phyloP scores from a whole-genome alignment of 1,140 invertebrate genomes.

The Bursaphelenchus mucronatus region DNA sequence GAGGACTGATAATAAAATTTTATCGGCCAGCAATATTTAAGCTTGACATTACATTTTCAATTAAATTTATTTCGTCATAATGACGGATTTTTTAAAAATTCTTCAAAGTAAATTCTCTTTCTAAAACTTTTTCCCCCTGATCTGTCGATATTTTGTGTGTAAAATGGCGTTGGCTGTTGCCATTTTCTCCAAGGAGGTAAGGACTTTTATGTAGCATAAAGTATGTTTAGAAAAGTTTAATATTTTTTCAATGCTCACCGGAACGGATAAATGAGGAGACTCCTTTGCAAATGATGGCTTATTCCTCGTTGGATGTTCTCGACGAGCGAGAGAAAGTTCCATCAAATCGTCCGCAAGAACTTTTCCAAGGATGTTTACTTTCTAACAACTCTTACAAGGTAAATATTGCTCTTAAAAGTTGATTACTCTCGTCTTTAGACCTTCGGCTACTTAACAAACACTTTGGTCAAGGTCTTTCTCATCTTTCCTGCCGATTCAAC shows the following conservation, averaged over 20 bases:
- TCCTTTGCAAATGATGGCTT: slow-evolving; percentile 17
- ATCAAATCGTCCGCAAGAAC: slow-evolving; percentile 14
- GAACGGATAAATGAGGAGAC: background rate
- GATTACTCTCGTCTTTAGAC: slow-evolving; percentile 44
- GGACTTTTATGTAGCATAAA: background rate
- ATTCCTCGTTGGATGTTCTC: slow-evolving; percentile 18
- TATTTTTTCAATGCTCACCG: slow-evolving; percentile 4
- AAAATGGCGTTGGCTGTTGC: slow-evolving; percentile 8
- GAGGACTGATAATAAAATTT: too few species aligned
- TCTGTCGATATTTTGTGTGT: background rate
- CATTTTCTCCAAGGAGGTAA: slow-evolving; percentile 10
- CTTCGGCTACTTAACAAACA: slow-evolving; percentile 58
- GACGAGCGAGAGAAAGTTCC: slow-evolving; percentile 13
- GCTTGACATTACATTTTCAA: too few species aligned
- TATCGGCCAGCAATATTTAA: too few species aligned
- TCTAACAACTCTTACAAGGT: slow-evolving; percentile 21
- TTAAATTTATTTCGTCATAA: too few species aligned
- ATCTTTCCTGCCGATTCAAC: slow-evolving; percentile 38
- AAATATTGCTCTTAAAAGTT: slow-evolving; percentile 1
- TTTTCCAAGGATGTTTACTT: slow-evolving; percentile 19
- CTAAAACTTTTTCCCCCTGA: background rate
- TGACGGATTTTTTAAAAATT: too few species aligned
- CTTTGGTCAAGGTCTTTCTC: slow-evolving; percentile 49
- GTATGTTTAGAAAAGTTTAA: slow-evolving; percentile 12
- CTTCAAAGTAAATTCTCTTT: background rate